These are phyloP conservation scores for Xenopus petersii DNA, from an alignment of 2,797 vertebrate genomes.

Conservation along the genomic window DNA sequence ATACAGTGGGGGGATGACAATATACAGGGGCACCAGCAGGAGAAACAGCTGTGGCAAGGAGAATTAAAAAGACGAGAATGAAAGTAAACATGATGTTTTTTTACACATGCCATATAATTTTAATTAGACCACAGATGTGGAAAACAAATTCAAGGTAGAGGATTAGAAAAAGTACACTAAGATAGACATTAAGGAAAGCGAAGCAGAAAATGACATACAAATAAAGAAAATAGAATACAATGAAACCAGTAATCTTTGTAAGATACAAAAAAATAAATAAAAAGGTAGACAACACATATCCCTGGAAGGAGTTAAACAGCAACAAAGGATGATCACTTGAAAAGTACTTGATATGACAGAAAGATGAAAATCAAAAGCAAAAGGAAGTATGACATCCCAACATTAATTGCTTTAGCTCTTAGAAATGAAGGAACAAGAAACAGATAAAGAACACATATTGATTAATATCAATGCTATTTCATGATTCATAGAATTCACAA, in stretches of 20 bases:
- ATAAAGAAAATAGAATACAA: neutral
- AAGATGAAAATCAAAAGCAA: slow-evolving; percentile 1
- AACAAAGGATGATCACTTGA: neutral
- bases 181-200: slow-evolving; percentile 2
- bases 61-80: slow-evolving; percentile 18
- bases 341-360: slow-evolving; percentile 4
- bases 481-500: no score
- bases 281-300: neutral
- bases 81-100: slow-evolving; percentile 31
- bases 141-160: slow-evolving; percentile 32
- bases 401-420: neutral
- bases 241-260: slow-evolving; percentile 18
- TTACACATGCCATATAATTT: slow-evolving; percentile 27
- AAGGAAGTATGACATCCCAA: slow-evolving; percentile 12
- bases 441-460: no score
- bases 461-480: no score
- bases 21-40: slow-evolving; percentile 21
- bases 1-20: neutral
- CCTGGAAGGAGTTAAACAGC: neutral
- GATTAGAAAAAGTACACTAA: slow-evolving; percentile 22
- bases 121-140: slow-evolving; percentile 37
- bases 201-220: neutral
- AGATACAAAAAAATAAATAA: neutral
- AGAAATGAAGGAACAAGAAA: no score
- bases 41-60: slow-evolving; percentile 36